Percentiles rank a stretch among this genome's conserved stretches.
These are phyloP conservation scores for Notothenia rossii DNA, from an alignment of 2,113 vertebrate species.

Conservation along the genomic window DNA sequence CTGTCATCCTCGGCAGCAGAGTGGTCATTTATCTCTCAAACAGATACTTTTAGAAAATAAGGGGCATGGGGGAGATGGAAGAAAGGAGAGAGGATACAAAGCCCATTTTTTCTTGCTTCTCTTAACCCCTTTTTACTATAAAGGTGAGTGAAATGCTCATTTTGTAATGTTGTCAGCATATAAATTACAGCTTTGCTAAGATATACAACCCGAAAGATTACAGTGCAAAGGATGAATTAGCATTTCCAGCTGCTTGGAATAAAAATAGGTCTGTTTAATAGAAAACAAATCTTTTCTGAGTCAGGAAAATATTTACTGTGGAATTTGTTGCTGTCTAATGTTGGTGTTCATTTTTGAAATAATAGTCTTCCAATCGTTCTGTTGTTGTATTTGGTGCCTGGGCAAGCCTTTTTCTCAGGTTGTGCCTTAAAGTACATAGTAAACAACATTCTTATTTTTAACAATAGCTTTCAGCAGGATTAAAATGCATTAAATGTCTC, in stretches of 20 bases:
- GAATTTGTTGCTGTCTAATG: not conserved
- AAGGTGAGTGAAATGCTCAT: slow-evolving; percentile 42
- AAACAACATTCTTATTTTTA: slow-evolving; percentile 17
- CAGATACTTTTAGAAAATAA: slow-evolving; percentile 88
- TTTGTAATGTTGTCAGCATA: slow-evolving; percentile 19
- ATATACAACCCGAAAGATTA: not conserved
- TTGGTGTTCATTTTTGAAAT: not conserved
- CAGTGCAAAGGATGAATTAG: not conserved
- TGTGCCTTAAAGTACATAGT: slow-evolving; percentile 3
- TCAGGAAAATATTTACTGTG: not conserved
- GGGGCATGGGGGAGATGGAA: slow-evolving; percentile 64
- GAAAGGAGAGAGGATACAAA: slow-evolving; percentile 69
- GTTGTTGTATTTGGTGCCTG: not conserved
- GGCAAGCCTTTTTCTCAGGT: slow-evolving; percentile 15
- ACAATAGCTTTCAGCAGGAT: slow-evolving; percentile 40
- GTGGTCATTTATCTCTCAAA: slow-evolving; percentile 89
- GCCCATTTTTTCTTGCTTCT: slow-evolving; percentile 56
- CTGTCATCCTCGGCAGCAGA: slow-evolving; percentile 89
- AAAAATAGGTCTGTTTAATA: not conserved
- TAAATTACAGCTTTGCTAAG: slow-evolving; percentile 34
- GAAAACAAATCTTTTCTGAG: slow-evolving; percentile 3
- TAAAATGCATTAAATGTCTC: slow-evolving; percentile 42
- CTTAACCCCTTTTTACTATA: slow-evolving; percentile 45
- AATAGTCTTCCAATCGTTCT: not conserved
- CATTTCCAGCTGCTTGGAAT: slow-evolving; percentile 19